Base-by-base conservation (phyloP, 2,113 vertebrate genomes). In the Murina feae region DNA sequence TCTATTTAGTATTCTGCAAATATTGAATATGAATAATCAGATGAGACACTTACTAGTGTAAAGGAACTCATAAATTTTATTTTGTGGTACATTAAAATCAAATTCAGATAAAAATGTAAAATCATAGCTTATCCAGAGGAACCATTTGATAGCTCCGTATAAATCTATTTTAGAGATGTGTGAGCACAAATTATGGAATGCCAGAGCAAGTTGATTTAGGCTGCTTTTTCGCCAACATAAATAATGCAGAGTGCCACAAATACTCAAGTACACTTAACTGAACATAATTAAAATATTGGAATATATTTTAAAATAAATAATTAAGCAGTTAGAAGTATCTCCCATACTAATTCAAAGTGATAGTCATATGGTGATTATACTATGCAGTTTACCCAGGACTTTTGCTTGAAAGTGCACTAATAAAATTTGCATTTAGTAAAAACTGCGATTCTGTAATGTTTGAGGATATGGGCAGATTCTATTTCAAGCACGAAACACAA, bases 251-350 rank as follows among this genome's bases (percentile, higher is more conserved):
- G 65, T 96, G 97, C 96, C 2, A 72, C 97, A 97, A 97, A 97
- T 97, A 97, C 96, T 96, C 97, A 96, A 97, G 95, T 95, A 97
- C 95, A 97, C 97, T 97, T 97, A 97, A 97, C 96, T 85, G 96
- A 97, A 95, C 95, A 89, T 97, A 97, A 97, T 97, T 97, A 97
- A 97, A 97, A 97, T 97, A 97, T 97, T 97, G 97, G 96, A 96
- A 97, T 97, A 97, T 97, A 97, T 97, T 97, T 97, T 97, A 94
- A 97, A 97, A 97, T 97, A 97, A 97, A 97, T 97, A 97, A 97
- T 97, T 97, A 97, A 97, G 95, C 78, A 97, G 96, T 97, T 94
- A 97, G 96, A 97, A 97, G 92, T 97, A 96, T 97, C 96, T 95
- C 96, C 96, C 95, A 96, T 94, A 96, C 90, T 97, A 97, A 97